Evolutionary conservation across 30 jellyfish, hydroid and myxozoan species (phyloP), one percentile per base, ranked within the genome.

Genomic region (Calvadosia cruxmelitensis): DNA sequence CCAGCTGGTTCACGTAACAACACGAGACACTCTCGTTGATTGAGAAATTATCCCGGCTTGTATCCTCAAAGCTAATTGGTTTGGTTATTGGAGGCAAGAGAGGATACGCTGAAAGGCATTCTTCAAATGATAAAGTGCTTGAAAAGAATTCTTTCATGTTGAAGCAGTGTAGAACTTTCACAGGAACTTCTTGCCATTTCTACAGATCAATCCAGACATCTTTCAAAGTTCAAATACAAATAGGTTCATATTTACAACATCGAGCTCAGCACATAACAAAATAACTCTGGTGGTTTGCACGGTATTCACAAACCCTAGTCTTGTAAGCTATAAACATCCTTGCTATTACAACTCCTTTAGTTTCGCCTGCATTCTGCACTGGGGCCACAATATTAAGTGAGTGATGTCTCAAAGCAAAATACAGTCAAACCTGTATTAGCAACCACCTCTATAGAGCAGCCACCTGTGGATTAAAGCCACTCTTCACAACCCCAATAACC

Each of bases 111-210:
- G 57, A 5, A 42, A 5, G 57, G 20, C 57, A 42, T 10, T 42
- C 57, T 42, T 42, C 57, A 42, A 42, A 42, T 42, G 57, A 5
- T 42, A 20, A 42, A 42, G 15, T 42, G 20, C 20, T 20, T 42
- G 10, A 10, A 42, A 42, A 42, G 35, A 3, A 34, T 7, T 70
- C 67, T 0, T 33, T 35, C 0, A 49, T 32, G 0, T 62, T 26
- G 72, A 87, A 15, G 48, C 89, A 68, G 84, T 87, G 74, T 1
- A 87, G 13, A 63, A 15, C 63, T 51, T 83, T 82, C 16, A 93
- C 96, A 7, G 94, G 92, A 29, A 87, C 84, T 53, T 87, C 96
- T 7, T 51, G 48, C 35, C 86, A 79, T 0, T 68, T 82, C 94
- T 87, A 51, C 2, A 63, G n/a, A n/a, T n/a, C n/a, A n/a, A n/a